Evolutionary conservation across 2,113 vertebrate species (phyloP).

Genomic region (Hydrolagus affinis): DNA sequence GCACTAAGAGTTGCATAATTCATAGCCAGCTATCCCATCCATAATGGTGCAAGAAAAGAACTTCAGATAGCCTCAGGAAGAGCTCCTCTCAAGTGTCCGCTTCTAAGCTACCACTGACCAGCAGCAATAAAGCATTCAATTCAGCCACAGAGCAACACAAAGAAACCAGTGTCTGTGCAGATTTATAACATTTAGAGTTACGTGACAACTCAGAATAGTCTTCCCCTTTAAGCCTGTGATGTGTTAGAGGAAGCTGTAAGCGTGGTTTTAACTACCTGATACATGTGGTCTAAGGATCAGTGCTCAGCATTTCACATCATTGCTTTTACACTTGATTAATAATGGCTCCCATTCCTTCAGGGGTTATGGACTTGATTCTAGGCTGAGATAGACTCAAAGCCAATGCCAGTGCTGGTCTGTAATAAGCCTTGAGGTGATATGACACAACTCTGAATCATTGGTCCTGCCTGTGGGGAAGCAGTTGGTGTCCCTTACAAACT

Average conservation of each 20-base stretch:
- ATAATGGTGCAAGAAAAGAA: too few species aligned
- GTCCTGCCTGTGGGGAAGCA: too few species aligned
- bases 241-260: background rate
- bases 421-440: background rate
- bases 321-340: background rate
- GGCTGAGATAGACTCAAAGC: background rate
- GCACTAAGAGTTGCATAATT: too few species aligned
- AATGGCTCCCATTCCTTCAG: background rate
- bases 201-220: background rate
- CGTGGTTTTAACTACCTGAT: conserved; percentile 12
- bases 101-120: too few species aligned
- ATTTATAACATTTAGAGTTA: conserved; percentile 1
- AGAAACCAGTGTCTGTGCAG: background rate
- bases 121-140: too few species aligned
- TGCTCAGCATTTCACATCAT: background rate
- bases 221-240: conserved; percentile 7
- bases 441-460: background rate
- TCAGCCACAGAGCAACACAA: background rate
- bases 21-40: too few species aligned
- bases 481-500: background rate
- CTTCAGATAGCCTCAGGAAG: too few species aligned
- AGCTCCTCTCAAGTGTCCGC: too few species aligned
- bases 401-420: background rate
- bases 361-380: background rate
- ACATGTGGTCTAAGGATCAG: background rate